phyloP scores from a whole-genome alignment of 2,113 vertebrate genomes.

The Chionis minor region DNA sequence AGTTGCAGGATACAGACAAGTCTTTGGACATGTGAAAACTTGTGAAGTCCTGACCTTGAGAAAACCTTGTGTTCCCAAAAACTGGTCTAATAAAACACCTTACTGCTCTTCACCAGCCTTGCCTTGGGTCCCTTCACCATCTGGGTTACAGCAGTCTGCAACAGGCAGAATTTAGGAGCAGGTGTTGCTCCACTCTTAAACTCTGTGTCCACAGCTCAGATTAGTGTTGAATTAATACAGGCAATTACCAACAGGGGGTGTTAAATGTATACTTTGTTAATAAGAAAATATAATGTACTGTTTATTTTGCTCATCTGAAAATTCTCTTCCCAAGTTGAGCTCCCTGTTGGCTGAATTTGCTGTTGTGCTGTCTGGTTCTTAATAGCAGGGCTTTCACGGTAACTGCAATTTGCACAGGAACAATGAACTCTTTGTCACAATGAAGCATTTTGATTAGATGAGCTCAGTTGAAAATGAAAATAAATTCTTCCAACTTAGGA shows the following conservation, averaged over 20 bases:
- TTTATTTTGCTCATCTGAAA: slow-evolving; percentile 25
- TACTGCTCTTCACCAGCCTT: neutral
- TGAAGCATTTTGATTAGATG: slow-evolving; percentile 79
- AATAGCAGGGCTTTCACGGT: neutral
- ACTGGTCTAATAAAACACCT: neutral
- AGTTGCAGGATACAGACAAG: neutral
- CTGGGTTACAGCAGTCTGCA: neutral
- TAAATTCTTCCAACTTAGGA: slow-evolving; percentile 76
- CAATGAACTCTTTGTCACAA: slow-evolving; percentile 76
- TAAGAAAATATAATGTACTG: neutral
- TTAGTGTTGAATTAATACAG: neutral
- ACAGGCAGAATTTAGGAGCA: neutral
- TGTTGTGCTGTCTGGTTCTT: neutral
- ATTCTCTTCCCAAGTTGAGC: neutral
- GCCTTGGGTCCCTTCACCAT: neutral
- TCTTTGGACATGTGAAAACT: neutral
- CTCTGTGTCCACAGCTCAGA: neutral
- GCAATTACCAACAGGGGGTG: neutral
- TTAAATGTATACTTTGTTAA: neutral
- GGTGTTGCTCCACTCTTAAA: neutral
- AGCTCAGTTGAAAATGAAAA: slow-evolving; percentile 78
- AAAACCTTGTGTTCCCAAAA: neutral
- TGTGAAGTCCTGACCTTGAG: neutral
- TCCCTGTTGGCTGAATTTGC: neutral
- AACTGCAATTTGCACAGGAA: slow-evolving; percentile 62